A percentile compares a stretch with the other conserved stretches of the same genome.
Conservation (phyloP, 2,797 vertebrate genomes). For the Falco novaeseelandiae region DNA sequence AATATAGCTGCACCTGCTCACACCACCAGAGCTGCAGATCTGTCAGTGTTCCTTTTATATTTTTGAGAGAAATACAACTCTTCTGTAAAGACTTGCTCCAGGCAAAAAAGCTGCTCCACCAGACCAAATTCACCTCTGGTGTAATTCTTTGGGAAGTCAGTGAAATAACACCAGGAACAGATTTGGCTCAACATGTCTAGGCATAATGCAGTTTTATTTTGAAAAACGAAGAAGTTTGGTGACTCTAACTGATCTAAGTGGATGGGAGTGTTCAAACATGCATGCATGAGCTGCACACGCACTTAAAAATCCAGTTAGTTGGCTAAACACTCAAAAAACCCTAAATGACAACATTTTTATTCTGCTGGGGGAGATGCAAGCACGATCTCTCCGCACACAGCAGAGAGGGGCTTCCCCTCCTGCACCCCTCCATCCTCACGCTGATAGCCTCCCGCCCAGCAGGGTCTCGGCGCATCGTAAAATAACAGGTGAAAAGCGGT, state of each 20-base stretch:
- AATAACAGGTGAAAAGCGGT: not conserved
- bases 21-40: slow-evolving; percentile 61
- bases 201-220: slow-evolving; percentile 49
- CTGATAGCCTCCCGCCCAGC: accelerated
- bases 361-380: not conserved
- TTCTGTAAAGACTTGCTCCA: slow-evolving; percentile 49
- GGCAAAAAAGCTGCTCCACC: slow-evolving; percentile 59
- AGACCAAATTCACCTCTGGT: slow-evolving; percentile 53
- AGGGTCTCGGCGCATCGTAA: accelerated
- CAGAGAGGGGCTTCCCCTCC: not conserved
- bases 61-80: slow-evolving; percentile 66
- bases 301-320: not conserved
- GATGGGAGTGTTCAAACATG: slow-evolving; percentile 38
- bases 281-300: not conserved
- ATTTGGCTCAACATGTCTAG: slow-evolving; percentile 57
- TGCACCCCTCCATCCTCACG: not conserved
- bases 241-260: slow-evolving; percentile 13
- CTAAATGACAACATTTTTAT: not conserved
- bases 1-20: slow-evolving; percentile 71
- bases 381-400: not conserved
- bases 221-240: slow-evolving; percentile 24
- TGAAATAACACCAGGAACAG: slow-evolving; percentile 58
- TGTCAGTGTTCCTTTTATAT: slow-evolving; percentile 61
- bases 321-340: not conserved
- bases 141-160: slow-evolving; percentile 31